Evolutionary conservation across 2,888 invertebrate species (phyloP).

Genomic region (Cephus pulcher): DNA sequence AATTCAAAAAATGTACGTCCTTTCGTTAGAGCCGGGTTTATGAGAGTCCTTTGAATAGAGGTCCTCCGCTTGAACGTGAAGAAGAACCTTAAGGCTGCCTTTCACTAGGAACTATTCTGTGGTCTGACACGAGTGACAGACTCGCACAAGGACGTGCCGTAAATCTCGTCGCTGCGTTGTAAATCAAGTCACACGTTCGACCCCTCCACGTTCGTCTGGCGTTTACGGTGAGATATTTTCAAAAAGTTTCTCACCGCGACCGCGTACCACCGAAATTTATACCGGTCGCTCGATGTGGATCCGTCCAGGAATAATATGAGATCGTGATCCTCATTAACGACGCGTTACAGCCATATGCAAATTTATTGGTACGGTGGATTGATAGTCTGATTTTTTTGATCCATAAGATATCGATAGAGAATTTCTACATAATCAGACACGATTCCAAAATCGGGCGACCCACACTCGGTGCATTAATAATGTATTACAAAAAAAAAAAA

Average conservation of each 20-base stretch:
- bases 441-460: not conserved
- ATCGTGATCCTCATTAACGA: not conserved
- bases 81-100: not conserved
- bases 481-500: not conserved
- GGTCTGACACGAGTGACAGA: not conserved
- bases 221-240: not conserved
- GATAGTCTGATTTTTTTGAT: not conserved
- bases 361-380: not conserved
- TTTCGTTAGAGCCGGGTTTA: not conserved
- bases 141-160: conserved; percentile 28
- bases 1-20: not conserved
- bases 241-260: not conserved
- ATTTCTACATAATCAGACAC: not conserved
- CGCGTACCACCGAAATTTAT: not conserved
- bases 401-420: not conserved
- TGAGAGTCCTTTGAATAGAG: not conserved
- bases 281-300: not conserved
- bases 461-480: not conserved
- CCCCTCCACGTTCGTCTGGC: conserved; percentile 11
- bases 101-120: not conserved
- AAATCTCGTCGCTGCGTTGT: conserved; percentile 36
- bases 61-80: not conserved
- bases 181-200: conserved; percentile 30
- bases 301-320: not conserved
- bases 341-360: not conserved